phyloP scores from a whole-genome alignment of 2,888 invertebrate genomes.

The Trachelus tabidus region DNA sequence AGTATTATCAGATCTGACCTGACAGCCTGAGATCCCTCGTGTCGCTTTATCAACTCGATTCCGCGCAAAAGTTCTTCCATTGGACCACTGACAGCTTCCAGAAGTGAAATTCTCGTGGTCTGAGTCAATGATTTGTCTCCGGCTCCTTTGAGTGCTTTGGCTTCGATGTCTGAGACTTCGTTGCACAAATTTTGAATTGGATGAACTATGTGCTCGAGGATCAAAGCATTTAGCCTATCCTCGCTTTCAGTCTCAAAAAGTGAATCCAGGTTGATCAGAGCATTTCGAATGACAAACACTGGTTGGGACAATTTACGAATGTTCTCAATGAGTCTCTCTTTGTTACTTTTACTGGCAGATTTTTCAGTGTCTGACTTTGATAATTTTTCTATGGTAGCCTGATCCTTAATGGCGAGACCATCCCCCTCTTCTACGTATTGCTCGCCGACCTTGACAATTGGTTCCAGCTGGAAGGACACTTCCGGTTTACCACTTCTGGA shows the following conservation, averaged over 20 bases:
- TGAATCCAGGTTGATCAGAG: slow-evolving; percentile 43
- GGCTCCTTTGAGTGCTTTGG: slow-evolving; percentile 50
- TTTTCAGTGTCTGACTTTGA: slow-evolving; percentile 36
- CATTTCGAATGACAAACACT: slow-evolving; percentile 44
- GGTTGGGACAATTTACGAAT: slow-evolving; percentile 45
- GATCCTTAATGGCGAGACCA: slow-evolving; percentile 12
- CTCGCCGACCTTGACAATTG: slow-evolving; percentile 10
- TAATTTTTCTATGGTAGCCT: slow-evolving; percentile 15
- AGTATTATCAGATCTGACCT: slow-evolving; percentile 54
- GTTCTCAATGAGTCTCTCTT: slow-evolving; percentile 45
- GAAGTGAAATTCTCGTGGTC: slow-evolving; percentile 49
- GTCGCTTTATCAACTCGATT: slow-evolving; percentile 52
- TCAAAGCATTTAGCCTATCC: slow-evolving; percentile 38
- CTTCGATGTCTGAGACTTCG: slow-evolving; percentile 50
- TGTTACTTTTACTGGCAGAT: slow-evolving; percentile 39
- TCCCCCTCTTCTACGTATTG: slow-evolving; percentile 21
- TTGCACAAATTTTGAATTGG: slow-evolving; percentile 57
- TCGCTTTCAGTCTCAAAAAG: slow-evolving; percentile 30
- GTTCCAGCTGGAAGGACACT: slow-evolving; percentile 7
- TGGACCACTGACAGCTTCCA: slow-evolving; percentile 58
- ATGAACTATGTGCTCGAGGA: slow-evolving; percentile 46
- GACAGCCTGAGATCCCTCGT: slow-evolving; percentile 33
- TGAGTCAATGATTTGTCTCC: slow-evolving; percentile 51
- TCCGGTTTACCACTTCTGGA: slow-evolving; percentile 8
- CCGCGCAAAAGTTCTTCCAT: slow-evolving; percentile 59